Evolutionary conservation across 1,140 invertebrate genomes (phyloP).

Genomic region (Ips typographus): DNA sequence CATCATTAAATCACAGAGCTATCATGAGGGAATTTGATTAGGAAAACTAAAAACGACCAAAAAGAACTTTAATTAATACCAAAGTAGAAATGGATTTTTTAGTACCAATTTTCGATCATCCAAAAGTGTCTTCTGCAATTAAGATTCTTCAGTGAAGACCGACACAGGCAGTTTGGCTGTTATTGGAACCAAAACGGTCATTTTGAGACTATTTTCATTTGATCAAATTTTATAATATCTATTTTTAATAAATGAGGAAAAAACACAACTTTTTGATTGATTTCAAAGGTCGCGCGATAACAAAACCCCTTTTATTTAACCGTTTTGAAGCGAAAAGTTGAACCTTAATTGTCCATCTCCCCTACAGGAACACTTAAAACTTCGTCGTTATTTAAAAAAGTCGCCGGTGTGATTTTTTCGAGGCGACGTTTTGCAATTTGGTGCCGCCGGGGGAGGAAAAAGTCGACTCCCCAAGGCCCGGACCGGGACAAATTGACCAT

Average conservation of each 20-base stretch:
- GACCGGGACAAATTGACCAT: neutral
- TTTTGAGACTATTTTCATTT: neutral
- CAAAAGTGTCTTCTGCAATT: too few species aligned
- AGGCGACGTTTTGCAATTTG: conserved; percentile 2
- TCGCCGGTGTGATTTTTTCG: neutral
- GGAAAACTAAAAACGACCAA: too few species aligned
- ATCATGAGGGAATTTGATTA: too few species aligned
- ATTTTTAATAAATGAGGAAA: neutral
- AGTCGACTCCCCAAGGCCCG: neutral
- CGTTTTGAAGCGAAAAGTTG: neutral
- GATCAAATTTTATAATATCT: neutral
- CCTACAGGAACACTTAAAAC: neutral
- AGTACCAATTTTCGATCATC: too few species aligned
- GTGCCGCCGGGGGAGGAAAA: neutral
- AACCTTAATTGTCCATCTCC: neutral
- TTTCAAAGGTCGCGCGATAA: neutral
- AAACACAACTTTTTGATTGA: neutral
- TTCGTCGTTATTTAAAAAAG: neutral
- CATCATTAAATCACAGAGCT: too few species aligned
- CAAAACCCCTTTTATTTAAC: neutral
- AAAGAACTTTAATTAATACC: too few species aligned
- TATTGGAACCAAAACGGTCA: too few species aligned
- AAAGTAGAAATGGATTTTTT: too few species aligned
- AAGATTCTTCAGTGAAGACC: too few species aligned
- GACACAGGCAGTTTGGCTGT: too few species aligned